These are phyloP conservation scores for Misgurnus mizolepis DNA, from an alignment of 2,113 vertebrate species.

Conservation along the genomic window DNA sequence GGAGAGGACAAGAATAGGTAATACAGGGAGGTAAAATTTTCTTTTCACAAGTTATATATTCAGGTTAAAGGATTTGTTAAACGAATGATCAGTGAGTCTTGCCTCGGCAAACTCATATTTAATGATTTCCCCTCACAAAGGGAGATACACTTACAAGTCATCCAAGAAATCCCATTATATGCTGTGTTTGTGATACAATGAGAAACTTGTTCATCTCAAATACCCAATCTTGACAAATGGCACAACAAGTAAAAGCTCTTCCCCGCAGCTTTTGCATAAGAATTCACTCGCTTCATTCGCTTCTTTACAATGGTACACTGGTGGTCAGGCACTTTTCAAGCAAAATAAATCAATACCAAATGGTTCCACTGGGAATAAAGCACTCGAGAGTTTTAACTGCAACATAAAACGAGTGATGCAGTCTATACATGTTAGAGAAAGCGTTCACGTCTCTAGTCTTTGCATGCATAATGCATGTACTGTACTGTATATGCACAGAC, in stretches of 20 bases:
- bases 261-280: neutral
- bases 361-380: conserved; percentile 18
- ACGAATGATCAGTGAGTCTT: neutral
- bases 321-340: neutral
- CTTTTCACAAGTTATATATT: too few species aligned
- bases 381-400: conserved; percentile 29
- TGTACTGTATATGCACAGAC: conserved; percentile 8
- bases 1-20: too few species aligned
- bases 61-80: too few species aligned
- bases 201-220: neutral
- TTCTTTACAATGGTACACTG: conserved; percentile 3
- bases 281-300: conserved; percentile 3
- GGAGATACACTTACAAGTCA: neutral
- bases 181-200: neutral
- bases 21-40: too few species aligned
- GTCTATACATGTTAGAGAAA: conserved; percentile 18
- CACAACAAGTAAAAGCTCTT: neutral
- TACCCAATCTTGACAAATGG: neutral
- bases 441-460: conserved; percentile 16
- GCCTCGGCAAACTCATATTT: neutral
- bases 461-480: conserved; percentile 45
- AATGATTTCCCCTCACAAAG: neutral
- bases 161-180: neutral
- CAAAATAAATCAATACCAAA: conserved; percentile 47
- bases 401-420: conserved; percentile 33